Evolutionary conservation across 2,797 vertebrate genomes (phyloP), one percentile per base, ranked within the genome.

Genomic region (Fistularia tabacaria): DNA sequence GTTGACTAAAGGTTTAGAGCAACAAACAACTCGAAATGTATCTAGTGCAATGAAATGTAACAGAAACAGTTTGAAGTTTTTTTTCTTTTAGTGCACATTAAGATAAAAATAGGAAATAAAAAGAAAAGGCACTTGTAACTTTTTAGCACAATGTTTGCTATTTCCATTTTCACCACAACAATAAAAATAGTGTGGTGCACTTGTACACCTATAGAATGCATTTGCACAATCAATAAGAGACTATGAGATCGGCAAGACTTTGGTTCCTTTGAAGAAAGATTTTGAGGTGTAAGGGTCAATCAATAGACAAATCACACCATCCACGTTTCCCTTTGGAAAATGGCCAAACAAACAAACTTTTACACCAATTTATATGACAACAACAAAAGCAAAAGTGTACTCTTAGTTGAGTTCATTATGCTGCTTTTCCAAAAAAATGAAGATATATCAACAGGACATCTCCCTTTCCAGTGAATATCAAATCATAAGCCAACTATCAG

Each of bases 341-440:
- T 85, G 70, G 85, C 81, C 85, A 87, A 89, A 88, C 88, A 80
- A 84, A 87, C 90, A 87, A 85, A 86, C 85, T 77, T 85, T 85
- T 81, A 87, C 86, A 88, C 85, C 87, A 86, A 87, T 90, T 90
- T 69, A 85, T 85, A 84, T 81, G 69, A 86, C 89, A 89, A 87
- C 89, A 90, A 87, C 88, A 88, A 90, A 88, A 88, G 82, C 89
- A 86, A 87, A 83, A 70, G 66, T 84, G 57, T 76, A 75, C 84
- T 86, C 85, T 86, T 85, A 64, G 55, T 79, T 66, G 59, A 71
- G 72, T 86, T 87, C 85, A 77, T 87, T 87, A 57, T 68, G 62
- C 85, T 81, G 79, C 76, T 85, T 86, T 87, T 81, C 86, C 87
- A 80, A 80, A 84, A 82, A 25, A 25, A 25, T 25, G 5, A 25